These are phyloP conservation scores for Heliconius cydno DNA, from an alignment of 2,888 invertebrate genomes.

Conservation along the genomic window DNA sequence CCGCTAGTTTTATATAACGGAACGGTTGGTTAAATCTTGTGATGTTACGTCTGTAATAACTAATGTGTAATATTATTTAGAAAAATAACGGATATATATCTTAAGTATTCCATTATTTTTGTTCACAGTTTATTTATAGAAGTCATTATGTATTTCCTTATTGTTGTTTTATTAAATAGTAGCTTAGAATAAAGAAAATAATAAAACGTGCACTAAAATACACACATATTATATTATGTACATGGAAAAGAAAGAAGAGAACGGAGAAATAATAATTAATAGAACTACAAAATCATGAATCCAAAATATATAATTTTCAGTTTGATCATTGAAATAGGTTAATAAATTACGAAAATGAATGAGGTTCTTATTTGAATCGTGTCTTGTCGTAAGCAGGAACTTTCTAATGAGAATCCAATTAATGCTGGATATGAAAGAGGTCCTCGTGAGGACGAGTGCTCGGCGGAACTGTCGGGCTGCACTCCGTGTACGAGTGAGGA, in stretches of 20 bases:
- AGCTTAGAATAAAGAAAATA: background rate
- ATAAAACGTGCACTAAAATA: background rate
- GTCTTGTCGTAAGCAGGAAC: conserved; percentile 14
- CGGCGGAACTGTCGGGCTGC: conserved; percentile 20
- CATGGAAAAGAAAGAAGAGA: too few species aligned
- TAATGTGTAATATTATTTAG: background rate
- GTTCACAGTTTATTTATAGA: background rate
- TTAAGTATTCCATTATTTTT: background rate
- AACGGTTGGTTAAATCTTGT: background rate
- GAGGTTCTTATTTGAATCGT: conserved; percentile 8
- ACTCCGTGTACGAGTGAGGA: conserved; percentile 22
- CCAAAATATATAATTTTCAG: background rate
- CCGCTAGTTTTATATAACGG: too few species aligned
- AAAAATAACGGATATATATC: background rate
- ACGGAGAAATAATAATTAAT: too few species aligned
- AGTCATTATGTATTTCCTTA: background rate
- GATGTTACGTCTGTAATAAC: background rate
- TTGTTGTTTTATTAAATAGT: background rate
- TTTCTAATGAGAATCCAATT: conserved; percentile 34
- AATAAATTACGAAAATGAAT: background rate
- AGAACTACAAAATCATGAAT: background rate
- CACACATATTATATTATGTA: too few species aligned
- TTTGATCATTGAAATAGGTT: background rate
- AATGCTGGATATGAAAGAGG: conserved; percentile 25
- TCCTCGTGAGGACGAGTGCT: conserved; percentile 28